Conservation (phyloP, 2,888 invertebrate species). For the Smittia aterrima region DNA sequence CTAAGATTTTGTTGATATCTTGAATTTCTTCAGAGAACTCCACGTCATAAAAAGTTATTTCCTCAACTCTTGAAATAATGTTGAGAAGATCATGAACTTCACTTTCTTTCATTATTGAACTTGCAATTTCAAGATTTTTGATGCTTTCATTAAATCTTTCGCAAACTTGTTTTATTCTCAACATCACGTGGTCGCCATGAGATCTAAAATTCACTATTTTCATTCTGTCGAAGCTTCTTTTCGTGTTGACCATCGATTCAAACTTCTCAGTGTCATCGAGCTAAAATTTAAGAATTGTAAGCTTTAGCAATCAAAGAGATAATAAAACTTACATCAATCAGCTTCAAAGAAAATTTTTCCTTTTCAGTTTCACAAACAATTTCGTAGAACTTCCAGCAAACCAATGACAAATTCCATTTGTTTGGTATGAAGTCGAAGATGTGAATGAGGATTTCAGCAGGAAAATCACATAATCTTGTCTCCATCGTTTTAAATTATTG, state of each 20-base stretch:
- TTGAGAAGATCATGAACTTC: constrained; percentile 2
- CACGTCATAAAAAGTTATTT: constrained; percentile 20
- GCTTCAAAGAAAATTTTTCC: not conserved
- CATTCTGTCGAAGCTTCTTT: not conserved
- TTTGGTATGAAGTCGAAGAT: not conserved
- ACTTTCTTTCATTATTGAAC: not conserved
- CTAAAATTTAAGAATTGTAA: constrained; percentile 17
- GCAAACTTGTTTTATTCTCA: not conserved
- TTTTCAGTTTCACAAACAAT: constrained; percentile 24
- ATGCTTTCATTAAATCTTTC: not conserved
- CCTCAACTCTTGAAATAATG: not conserved
- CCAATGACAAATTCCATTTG: constrained; percentile 15
- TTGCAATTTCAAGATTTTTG: not conserved
- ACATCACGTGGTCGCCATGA: constrained; percentile 5
- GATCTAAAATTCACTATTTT: constrained; percentile 14
- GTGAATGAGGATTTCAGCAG: constrained; percentile 14
- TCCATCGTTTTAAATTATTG: too few relatives aligned
- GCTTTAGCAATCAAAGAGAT: not conserved
- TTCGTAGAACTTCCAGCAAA: constrained; percentile 23
- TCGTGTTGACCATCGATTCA: constrained; percentile 27
- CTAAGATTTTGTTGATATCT: not conserved
- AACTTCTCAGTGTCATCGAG: constrained; percentile 24
- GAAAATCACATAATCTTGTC: not conserved
- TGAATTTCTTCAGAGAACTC: not conserved
- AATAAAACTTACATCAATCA: constrained; percentile 35